Evolutionary conservation across 2,888 invertebrate species (phyloP), one percentile per base, ranked within the genome.

Genomic region (Agrenia bidenticulata): DNA sequence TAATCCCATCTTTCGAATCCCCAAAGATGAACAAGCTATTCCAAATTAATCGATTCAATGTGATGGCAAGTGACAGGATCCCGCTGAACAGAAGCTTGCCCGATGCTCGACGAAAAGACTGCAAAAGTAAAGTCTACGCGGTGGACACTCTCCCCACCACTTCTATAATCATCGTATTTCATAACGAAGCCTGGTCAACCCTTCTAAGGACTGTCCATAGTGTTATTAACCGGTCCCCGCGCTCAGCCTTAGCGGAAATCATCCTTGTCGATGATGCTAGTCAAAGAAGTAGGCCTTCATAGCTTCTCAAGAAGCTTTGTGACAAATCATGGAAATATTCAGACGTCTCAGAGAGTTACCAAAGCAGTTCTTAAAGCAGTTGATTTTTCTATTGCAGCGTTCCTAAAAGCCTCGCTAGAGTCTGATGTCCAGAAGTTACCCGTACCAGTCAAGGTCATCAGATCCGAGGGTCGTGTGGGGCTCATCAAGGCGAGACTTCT

Each of bases 141-240:
- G 53, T 62, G 5, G 2, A 26, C 2, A 15, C 51, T 4, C 77
- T 97, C 61, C 96, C 96, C 0, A 89, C 86, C 72, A 92, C 95
- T 0, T 91, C 91, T 72, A 86, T 99, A 17, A 89, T 99, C 59
- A 94, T 99, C 73, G 96, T 98, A 1, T 98, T 98, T 80, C 98
- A 99, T 80, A 99, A 99, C 80, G 99, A 99, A 82, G 98, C 98
- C 0, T 98, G 95, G 94, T 96, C 97, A 2, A 97, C 98, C 0
- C 84, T 99, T 13, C 17, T 65, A 26, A 84, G 99, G 61, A 98
- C 97, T 1, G 89, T 98, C 26, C 92, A 93, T 84, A 96, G 95
- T 77, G 94, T 94, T 49, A 89, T 98, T 65, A 87, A 89, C 78
- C 84, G 96, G 73, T 94, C 97, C 1, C 95, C 96, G 0, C 80